Conservation (phyloP, 2,797 vertebrate genomes). For the Eremophila alpestris region DNA sequence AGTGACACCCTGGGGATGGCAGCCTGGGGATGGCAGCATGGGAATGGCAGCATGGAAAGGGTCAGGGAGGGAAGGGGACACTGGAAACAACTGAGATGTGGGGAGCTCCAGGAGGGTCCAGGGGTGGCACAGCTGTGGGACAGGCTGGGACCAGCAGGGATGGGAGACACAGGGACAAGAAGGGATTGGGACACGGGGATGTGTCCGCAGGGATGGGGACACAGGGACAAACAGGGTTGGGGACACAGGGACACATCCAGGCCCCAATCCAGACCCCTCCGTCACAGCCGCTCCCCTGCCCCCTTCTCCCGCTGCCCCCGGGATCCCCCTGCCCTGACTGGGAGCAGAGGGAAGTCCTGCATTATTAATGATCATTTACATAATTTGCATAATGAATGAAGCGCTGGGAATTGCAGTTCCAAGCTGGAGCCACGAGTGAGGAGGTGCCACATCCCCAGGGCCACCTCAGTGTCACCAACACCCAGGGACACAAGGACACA, state of each 20-base stretch:
- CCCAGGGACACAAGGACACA: not conserved
- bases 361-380: not conserved
- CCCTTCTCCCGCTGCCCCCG: not conserved
- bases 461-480: not conserved
- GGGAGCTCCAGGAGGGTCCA: not conserved
- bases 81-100: rapidly evolving
- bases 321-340: not conserved
- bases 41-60: not conserved
- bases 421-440: not conserved
- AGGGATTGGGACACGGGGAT: not conserved
- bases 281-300: not conserved
- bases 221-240: not conserved
- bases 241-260: not conserved
- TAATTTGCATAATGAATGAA: not conserved
- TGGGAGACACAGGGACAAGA: not conserved
- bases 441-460: not conserved
- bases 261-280: not conserved
- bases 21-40: too few species aligned
- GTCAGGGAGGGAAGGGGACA: not conserved
- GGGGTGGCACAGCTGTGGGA: not conserved
- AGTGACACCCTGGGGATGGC: too few species aligned
- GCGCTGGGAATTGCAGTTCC: not conserved
- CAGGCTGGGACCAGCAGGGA: not conserved
- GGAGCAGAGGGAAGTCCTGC: not conserved
- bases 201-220: not conserved